Conservation (phyloP, 2,113 vertebrate species). For the Platycercus adscitus region DNA sequence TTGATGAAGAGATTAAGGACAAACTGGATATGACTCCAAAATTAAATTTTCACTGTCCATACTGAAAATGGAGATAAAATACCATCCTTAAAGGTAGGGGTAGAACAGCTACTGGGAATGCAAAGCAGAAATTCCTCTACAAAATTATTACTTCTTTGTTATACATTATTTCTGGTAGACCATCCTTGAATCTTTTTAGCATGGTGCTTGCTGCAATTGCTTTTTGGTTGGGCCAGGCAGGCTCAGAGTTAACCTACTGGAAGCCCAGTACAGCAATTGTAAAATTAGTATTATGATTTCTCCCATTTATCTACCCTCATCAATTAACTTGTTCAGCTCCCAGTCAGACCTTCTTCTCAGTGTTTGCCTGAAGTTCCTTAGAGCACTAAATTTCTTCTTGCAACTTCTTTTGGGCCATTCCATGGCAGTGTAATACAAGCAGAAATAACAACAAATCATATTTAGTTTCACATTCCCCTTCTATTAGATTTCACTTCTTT, state of each 20-base stretch:
- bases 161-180: background rate
- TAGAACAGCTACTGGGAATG: background rate
- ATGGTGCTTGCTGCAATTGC: background rate
- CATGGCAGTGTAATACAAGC: background rate
- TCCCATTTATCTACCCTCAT: background rate
- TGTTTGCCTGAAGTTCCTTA: background rate
- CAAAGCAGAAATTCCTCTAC: background rate
- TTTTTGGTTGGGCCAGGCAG: background rate
- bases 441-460: background rate
- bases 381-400: background rate
- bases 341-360: background rate
- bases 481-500: background rate
- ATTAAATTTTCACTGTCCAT: background rate
- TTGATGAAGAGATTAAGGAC: background rate
- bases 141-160: background rate
- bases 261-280: background rate
- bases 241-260: background rate
- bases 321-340: background rate
- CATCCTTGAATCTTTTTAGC: background rate
- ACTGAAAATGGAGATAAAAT: background rate
- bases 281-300: background rate
- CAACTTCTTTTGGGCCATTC: background rate
- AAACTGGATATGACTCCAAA: background rate
- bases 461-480: background rate
- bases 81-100: background rate